A percentile compares a stretch with the other conserved stretches of the same genome.
phyloP scores from a whole-genome alignment of 2,888 invertebrate species.

The Tetropium fuscum region DNA sequence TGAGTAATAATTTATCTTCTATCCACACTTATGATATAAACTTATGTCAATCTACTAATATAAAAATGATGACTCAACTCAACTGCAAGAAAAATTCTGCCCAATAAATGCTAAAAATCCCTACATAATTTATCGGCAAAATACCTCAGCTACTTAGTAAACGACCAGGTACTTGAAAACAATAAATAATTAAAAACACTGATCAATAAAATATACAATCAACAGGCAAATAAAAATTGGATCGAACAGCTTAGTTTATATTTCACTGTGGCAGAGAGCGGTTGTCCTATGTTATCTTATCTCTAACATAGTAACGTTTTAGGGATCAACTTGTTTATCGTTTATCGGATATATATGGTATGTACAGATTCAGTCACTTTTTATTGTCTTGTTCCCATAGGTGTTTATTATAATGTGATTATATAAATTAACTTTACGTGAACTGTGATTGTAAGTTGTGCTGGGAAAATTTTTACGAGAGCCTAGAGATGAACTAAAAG shows the following conservation, averaged over 20 bases:
- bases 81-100: too few relatives aligned
- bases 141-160: not conserved
- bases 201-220: conserved; percentile 32
- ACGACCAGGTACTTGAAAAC: conserved; percentile 4
- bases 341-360: not conserved
- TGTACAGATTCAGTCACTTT: not conserved
- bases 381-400: not conserved
- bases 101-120: too few relatives aligned
- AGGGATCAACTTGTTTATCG: conserved; percentile 1
- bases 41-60: too few relatives aligned
- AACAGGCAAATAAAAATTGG: conserved; percentile 22
- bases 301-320: conserved; percentile 7
- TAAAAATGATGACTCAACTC: too few relatives aligned
- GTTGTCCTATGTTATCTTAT: conserved; percentile 22
- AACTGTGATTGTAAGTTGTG: not conserved
- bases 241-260: conserved; percentile 16
- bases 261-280: conserved; percentile 13
- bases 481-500: too few relatives aligned
- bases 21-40: too few relatives aligned
- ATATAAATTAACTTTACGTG: not conserved
- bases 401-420: not conserved
- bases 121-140: too few relatives aligned
- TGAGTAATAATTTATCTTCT: too few relatives aligned
- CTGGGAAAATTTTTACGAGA: too few relatives aligned
- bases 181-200: conserved; percentile 22